Percentiles rank a stretch among this genome's conserved stretches.
Evolutionary conservation across 1,140 invertebrate species (phyloP).

Genomic region (Caenorhabditis remanei): DNA sequence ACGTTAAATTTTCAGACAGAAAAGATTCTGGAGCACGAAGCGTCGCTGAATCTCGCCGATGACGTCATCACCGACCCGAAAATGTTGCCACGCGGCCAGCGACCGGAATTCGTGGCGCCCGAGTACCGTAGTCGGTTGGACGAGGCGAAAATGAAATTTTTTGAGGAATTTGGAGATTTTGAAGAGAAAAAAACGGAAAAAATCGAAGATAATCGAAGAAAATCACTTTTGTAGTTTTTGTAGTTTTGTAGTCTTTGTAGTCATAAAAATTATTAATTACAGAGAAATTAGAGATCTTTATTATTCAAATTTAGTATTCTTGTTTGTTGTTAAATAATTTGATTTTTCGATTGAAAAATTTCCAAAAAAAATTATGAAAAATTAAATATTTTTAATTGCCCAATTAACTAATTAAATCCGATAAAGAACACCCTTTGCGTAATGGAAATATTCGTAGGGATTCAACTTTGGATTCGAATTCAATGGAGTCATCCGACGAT

Average conservation of each 20-base stretch:
- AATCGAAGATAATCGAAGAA: background rate
- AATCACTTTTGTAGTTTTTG: background rate
- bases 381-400: background rate
- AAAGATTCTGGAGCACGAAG: conserved; percentile 73
- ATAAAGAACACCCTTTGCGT: conserved; percentile 50
- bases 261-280: background rate
- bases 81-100: conserved; percentile 70
- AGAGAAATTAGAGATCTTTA: conserved; percentile 23
- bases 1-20: conserved; percentile 68
- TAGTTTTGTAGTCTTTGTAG: background rate
- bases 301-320: background rate
- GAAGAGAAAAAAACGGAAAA: background rate
- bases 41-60: conserved; percentile 66
- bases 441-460: conserved; percentile 52
- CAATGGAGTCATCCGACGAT: conserved; percentile 50
- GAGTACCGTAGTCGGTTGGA: background rate
- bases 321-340: background rate
- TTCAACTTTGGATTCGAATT: conserved; percentile 52
- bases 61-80: conserved; percentile 71
- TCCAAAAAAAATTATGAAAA: conserved; percentile 4
- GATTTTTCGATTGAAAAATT: background rate
- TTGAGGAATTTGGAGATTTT: conserved; percentile 21
- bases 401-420: conserved; percentile 58
- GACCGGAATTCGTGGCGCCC: conserved; percentile 18
- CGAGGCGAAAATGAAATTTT: conserved; percentile 24